Evolutionary conservation across 2,888 invertebrate species (phyloP), one percentile per base, ranked within the genome.

Genomic region (Fragum fragum): DNA sequence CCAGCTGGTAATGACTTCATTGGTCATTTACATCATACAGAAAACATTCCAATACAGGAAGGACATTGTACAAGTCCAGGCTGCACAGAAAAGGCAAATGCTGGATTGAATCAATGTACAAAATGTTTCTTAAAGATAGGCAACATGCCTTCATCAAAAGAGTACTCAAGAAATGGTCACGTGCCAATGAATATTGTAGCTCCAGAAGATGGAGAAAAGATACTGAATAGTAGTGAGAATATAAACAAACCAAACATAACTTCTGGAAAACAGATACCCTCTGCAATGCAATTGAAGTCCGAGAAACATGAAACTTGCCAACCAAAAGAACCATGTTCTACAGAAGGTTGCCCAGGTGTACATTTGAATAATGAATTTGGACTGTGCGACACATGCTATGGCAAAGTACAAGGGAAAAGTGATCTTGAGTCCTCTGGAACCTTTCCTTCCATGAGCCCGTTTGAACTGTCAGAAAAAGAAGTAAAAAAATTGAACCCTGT

Each of bases 261-360:
- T 9, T 47, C 7, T 47, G 47, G 14, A 16, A 5, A 47, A 3
- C 5, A 47, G n/a, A 26, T 29, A 23, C 32, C 47, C 29, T 47
- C n/a, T 57, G 66, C 52, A 16, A 61, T 61, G 23, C 42, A 47
- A 73, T 42, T 73, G 28, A 70, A 55, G 23, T 23, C 73, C 11
- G 42, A 23, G 68, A 47, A 28, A 73, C 32, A 59, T n/a, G 39
- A 6, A n/a, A 18, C 7, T n/a, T 26, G 26, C 18, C 29, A 32
- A 42, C n/a, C 9, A 14, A 66, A 84, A 73, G 26, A 81, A 28
- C 32, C 81, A 21, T 88, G 88, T 53, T 52, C 78, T 6, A 85
- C 70, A 18, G 82, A 85, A 28, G 88, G 88, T 28, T 88, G 88
- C 66, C 1, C 47, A 6, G 81, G 79, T 47, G 57, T 72, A 14